Conservation (phyloP, 2,888 invertebrate genomes). For the Phalangium opilio region DNA sequence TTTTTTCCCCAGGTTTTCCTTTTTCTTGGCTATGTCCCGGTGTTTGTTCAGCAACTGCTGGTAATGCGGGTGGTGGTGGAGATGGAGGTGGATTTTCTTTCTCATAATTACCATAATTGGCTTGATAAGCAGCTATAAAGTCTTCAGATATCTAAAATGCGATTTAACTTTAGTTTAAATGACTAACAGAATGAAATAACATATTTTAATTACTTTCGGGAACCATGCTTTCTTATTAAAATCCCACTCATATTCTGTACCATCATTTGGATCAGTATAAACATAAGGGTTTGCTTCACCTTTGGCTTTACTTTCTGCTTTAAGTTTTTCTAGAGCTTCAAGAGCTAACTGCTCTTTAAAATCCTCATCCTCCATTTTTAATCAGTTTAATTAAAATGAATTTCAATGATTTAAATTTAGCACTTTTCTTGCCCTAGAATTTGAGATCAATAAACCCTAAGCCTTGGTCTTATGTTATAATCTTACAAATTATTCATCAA, state of each 20-base stretch:
- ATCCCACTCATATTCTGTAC: conserved; percentile 83
- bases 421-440: too few species aligned
- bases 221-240: conserved; percentile 81
- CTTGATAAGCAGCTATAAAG: conserved; percentile 88
- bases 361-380: conserved; percentile 19
- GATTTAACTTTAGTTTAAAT: too few species aligned
- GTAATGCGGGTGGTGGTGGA: neutral
- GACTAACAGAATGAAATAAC: neutral
- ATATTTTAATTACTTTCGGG: conserved; percentile 47
- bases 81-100: conserved; percentile 24
- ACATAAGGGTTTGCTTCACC: conserved; percentile 14
- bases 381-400: too few species aligned
- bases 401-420: too few species aligned
- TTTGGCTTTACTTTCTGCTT: conserved; percentile 13
- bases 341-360: conserved; percentile 22
- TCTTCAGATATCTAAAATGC: conserved; percentile 81
- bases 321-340: conserved; percentile 22
- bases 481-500: too few species aligned
- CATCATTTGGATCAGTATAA: conserved; percentile 66
- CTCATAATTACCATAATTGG: conserved; percentile 47
- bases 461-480: too few species aligned
- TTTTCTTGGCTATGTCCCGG: conserved; percentile 22
- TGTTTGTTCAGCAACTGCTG: conserved; percentile 20
- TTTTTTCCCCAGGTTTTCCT: conserved; percentile 19
- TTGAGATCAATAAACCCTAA: too few species aligned